Conservation (phyloP, 2,797 vertebrate genomes). For the Crypturellus tataupa region DNA sequence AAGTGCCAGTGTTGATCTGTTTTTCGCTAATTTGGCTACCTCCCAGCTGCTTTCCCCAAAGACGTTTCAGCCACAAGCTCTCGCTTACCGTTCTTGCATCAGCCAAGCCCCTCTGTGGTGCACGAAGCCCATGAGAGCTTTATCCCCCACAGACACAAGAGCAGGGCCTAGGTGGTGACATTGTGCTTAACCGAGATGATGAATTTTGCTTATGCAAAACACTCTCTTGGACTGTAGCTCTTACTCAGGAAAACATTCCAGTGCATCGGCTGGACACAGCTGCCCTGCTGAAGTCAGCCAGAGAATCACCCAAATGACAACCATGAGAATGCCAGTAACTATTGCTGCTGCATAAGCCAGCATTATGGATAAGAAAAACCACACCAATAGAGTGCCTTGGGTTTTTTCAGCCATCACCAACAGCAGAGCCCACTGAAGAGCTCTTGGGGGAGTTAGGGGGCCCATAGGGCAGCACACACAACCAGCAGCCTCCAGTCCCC, state of each 20-base stretch:
- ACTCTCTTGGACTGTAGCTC: neutral
- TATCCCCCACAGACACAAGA: neutral
- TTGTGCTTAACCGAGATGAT: neutral
- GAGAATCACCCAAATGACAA: neutral
- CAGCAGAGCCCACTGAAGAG: neutral
- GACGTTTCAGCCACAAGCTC: neutral
- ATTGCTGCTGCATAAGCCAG: neutral
- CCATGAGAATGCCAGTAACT: neutral
- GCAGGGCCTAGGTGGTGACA: neutral
- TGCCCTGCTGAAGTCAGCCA: neutral
- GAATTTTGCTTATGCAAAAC: constrained; percentile 26
- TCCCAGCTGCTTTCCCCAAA: constrained; percentile 2
- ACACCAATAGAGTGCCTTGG: neutral
- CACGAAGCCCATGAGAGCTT: neutral
- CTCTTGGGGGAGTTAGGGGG: neutral
- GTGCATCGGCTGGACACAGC: neutral
- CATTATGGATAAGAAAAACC: neutral
- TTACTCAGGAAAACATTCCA: neutral
- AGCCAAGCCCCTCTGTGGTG: fast-evolving
- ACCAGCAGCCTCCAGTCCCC: neutral
- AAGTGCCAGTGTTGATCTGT: neutral
- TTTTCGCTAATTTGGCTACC: neutral
- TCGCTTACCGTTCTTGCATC: neutral
- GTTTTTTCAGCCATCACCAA: neutral
- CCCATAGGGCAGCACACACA: neutral